Evolutionary conservation across 2,113 vertebrate genomes (phyloP).

Genomic region (Camelus dromedarius): DNA sequence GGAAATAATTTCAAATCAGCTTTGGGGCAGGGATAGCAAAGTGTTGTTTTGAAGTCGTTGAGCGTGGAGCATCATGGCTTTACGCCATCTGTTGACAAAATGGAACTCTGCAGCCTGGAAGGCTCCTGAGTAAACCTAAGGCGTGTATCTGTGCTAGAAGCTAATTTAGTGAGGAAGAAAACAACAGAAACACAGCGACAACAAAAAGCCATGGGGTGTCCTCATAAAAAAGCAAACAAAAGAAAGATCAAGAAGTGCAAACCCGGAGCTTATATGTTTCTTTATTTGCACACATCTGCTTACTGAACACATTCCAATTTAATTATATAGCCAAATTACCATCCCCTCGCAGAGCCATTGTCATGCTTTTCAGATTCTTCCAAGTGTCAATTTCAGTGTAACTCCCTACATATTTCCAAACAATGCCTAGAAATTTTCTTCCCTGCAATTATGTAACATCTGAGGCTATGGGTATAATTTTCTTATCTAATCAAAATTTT

Average conservation of each 20-base stretch:
- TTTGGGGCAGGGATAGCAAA: background rate
- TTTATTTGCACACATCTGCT: conserved; percentile 89
- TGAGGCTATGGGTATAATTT: background rate
- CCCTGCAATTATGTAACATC: conserved; percentile 18
- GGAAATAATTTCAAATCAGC: conserved; percentile 1
- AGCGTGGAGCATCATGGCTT: conserved; percentile 61
- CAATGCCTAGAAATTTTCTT: conserved; percentile 34
- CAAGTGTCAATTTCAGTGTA: conserved; percentile 78
- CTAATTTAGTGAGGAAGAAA: conserved; percentile 80
- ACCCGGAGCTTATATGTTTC: conserved; percentile 75
- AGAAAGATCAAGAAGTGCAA: conserved; percentile 82
- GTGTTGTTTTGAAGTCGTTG: conserved; percentile 28
- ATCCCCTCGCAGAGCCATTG: conserved; percentile 71
- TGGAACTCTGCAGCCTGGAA: conserved; percentile 67
- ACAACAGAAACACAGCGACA: conserved; percentile 69
- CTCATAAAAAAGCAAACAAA: conserved; percentile 82
- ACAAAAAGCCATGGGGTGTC: conserved; percentile 81
- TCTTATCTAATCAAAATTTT: conserved; percentile 42
- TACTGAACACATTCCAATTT: conserved; percentile 86
- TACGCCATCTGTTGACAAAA: conserved; percentile 83
- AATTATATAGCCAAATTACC: conserved; percentile 86
- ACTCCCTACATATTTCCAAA: conserved; percentile 68
- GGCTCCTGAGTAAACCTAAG: conserved; percentile 11
- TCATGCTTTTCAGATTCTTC: conserved; percentile 77
- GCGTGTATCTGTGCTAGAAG: conserved; percentile 13